Percentiles rank a stretch among this genome's conserved stretches.
These are phyloP conservation scores for Trachelus tabidus DNA, from an alignment of 2,888 invertebrate species.

Conservation along the genomic window DNA sequence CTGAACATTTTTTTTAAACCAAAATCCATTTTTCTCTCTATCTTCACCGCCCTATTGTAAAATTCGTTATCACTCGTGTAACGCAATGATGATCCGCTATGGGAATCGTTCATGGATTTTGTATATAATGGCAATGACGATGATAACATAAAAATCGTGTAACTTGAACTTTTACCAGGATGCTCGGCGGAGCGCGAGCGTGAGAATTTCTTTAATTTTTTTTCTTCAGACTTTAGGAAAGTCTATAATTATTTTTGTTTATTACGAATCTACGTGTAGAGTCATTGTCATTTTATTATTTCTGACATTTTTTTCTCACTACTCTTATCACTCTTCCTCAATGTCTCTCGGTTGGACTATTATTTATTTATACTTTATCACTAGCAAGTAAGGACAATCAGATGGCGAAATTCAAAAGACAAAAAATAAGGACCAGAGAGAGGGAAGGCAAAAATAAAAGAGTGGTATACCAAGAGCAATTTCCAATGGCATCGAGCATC, in stretches of 20 bases:
- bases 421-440: not conserved
- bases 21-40: not conserved
- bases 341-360: constrained; percentile 28
- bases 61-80: not conserved
- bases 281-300: not conserved
- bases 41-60: not conserved
- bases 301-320: not conserved
- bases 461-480: not conserved
- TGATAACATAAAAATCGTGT: not conserved
- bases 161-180: not conserved
- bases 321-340: constrained; percentile 1
- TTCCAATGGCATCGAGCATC: not conserved
- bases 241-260: not conserved
- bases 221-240: not conserved
- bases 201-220: not conserved
- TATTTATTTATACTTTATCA: constrained; percentile 39
- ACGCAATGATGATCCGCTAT: not conserved
- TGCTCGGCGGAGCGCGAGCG: not conserved
- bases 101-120: not conserved
- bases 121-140: not conserved
- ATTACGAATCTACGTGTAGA: not conserved
- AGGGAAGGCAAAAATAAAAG: not conserved
- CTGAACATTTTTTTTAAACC: not conserved
- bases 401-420: not conserved
- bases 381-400: constrained; percentile 27